Evolutionary conservation across 2,888 invertebrate genomes (phyloP).

Genomic region (Xestia c-nigrum): DNA sequence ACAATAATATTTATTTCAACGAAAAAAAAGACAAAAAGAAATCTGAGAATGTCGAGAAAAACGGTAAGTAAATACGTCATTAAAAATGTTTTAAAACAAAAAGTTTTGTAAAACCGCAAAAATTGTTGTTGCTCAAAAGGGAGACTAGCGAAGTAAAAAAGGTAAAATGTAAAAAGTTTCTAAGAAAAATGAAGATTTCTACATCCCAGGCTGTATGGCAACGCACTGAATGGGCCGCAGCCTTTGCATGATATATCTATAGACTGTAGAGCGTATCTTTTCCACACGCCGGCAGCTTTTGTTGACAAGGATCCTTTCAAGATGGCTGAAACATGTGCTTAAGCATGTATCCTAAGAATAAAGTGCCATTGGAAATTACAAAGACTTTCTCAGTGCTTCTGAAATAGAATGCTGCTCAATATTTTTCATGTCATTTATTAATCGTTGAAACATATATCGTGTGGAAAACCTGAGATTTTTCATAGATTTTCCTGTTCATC

Average conservation of each 20-base stretch:
- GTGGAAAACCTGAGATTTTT: constrained; percentile 17
- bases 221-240: background rate
- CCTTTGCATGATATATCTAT: background rate
- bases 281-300: background rate
- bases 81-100: background rate
- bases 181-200: constrained; percentile 6
- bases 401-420: background rate
- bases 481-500: constrained; percentile 47
- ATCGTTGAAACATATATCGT: background rate
- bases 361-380: background rate
- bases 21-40: background rate
- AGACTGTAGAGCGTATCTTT: background rate
- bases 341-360: background rate
- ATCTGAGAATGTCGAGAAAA: background rate
- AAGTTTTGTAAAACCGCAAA: background rate
- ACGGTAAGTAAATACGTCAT: background rate
- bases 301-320: constrained; percentile 10
- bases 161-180: constrained; percentile 1
- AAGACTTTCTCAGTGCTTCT: background rate
- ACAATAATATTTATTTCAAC: constrained; percentile 11
- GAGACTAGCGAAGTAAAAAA: background rate
- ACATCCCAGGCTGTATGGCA: background rate
- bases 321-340: background rate
- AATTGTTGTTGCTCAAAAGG: background rate
- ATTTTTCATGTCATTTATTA: background rate